Conservation (phyloP, 2,113 vertebrate species). For the Solenodon paradoxus region DNA sequence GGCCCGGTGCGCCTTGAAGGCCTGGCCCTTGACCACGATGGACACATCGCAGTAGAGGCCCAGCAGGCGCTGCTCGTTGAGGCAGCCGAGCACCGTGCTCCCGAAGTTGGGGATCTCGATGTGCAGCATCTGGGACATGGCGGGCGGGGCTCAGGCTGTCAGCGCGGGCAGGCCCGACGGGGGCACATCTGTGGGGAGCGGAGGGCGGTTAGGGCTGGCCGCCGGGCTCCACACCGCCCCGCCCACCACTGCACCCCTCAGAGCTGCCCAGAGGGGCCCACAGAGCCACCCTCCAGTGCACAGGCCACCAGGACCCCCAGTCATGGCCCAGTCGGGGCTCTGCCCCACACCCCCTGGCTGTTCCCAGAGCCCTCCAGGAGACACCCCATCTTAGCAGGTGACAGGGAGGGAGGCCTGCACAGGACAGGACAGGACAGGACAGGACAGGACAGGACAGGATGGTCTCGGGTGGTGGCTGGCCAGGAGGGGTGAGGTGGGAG, state of each 20-base stretch:
- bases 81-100: constrained; percentile 95
- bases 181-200: constrained; percentile 88
- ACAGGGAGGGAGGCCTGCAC: background rate
- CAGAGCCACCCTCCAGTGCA: too few species aligned
- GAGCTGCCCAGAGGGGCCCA: too few species aligned
- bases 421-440: background rate
- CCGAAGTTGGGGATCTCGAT: constrained; percentile 99
- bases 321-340: background rate
- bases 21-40: constrained; percentile 98
- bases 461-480: too few species aligned
- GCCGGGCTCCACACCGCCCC: background rate
- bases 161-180: constrained; percentile 80
- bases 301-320: background rate
- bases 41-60: constrained; percentile 99
- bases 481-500: background rate
- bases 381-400: fast-evolving
- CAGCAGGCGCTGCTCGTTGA: constrained; percentile 96
- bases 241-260: too few species aligned
- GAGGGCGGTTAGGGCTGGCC: background rate
- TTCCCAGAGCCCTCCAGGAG: background rate
- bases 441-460: background rate
- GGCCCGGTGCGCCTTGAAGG: constrained; percentile 97
- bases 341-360: background rate
- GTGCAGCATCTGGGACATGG: constrained; percentile 99
- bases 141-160: constrained; percentile 82